Percentiles rank a stretch among this genome's conserved stretches.
phyloP scores from a whole-genome alignment of 1,140 invertebrate species.

The Drosophila nigromelanica region DNA sequence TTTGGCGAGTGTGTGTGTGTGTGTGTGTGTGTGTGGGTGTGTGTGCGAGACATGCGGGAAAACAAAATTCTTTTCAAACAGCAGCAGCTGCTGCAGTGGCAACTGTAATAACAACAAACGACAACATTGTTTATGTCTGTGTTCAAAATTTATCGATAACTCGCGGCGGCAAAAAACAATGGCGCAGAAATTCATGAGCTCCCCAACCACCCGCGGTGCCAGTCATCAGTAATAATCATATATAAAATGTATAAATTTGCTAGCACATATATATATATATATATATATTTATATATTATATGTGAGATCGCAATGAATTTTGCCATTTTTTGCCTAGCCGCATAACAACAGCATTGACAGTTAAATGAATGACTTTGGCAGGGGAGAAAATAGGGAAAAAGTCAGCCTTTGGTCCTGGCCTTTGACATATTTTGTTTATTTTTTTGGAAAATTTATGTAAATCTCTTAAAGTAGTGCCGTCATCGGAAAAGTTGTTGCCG shows the following conservation, averaged over 20 bases:
- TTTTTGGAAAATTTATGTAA: conserved; percentile 73
- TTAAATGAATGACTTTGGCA: conserved; percentile 64
- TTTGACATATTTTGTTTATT: conserved; percentile 42
- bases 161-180: conserved; percentile 39
- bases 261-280: conserved; percentile 57
- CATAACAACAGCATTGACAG: conserved; percentile 72
- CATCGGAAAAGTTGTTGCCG: conserved; percentile 72
- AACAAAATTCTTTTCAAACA: conserved; percentile 69
- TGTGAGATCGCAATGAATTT: conserved; percentile 68
- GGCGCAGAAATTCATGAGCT: conserved; percentile 33
- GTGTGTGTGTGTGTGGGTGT: conserved; percentile 14
- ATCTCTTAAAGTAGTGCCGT: conserved; percentile 79
- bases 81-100: conserved; percentile 20
- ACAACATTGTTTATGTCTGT: conserved; percentile 65
- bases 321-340: conserved; percentile 50
- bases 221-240: conserved; percentile 47
- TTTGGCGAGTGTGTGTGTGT: conserved; percentile 30
- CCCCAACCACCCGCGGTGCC: conserved; percentile 3
- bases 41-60: conserved; percentile 52
- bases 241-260: conserved; percentile 46
- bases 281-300: conserved; percentile 55
- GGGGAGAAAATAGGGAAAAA: background rate
- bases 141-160: conserved; percentile 71
- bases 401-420: conserved; percentile 12
- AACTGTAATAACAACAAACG: conserved; percentile 32